Base-by-base conservation (phyloP, 1,140 invertebrate species). In the Drosophila lacertosa region DNA sequence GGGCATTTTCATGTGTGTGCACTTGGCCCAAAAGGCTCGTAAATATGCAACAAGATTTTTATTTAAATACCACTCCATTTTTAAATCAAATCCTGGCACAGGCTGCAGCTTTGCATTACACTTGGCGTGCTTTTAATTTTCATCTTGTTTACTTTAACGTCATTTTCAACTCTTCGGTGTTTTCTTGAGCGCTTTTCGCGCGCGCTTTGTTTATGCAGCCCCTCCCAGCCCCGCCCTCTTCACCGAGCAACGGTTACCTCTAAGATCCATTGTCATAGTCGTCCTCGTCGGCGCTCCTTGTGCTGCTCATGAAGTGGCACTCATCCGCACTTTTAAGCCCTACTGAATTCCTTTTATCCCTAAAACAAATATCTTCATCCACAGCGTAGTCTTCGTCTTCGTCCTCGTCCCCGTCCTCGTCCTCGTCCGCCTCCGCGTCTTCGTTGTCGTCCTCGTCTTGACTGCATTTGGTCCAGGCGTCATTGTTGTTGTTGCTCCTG, bases 341-440 rank as follows among this genome's bases (percentile, higher is more conserved):
- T 82, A 89, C 86, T 89, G 86, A 89, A 89, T 89, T 89, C 86
- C 84, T 89, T 89, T 89, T 89, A 89, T 89, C 86, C 86, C 86
- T 89, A 89, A 89, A 84, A 89, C 89, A 89, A 89, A 89, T 89
- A 89, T 89, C 81, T 89, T 89, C 80, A 89, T 89, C 86, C 77
- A 82, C 64, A 70, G 83, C 69, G 59, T n/a, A n/a, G n/a, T n/a
- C n/a, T n/a, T n/a, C n/a, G n/a, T n/a, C n/a, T n/a, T n/a, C 42
- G 63, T 57, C 40, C 58, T 69, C 45, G 50, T 35, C 62, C 40
- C 22, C 42, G 63, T 57, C 40, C 58, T 69, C 45, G 50, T 35
- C 62, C 29, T 62, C n/a, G 54, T 42, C 40, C 58, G 24, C 63
- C 15, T 10, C 45, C 10, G 65, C 57, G 15, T 26, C 57, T 22